A percentile compares a stretch with the other conserved stretches of the same genome.
These are phyloP conservation scores for Sebastolobus altivelis DNA, from an alignment of 2,797 vertebrate species.

Conservation along the genomic window DNA sequence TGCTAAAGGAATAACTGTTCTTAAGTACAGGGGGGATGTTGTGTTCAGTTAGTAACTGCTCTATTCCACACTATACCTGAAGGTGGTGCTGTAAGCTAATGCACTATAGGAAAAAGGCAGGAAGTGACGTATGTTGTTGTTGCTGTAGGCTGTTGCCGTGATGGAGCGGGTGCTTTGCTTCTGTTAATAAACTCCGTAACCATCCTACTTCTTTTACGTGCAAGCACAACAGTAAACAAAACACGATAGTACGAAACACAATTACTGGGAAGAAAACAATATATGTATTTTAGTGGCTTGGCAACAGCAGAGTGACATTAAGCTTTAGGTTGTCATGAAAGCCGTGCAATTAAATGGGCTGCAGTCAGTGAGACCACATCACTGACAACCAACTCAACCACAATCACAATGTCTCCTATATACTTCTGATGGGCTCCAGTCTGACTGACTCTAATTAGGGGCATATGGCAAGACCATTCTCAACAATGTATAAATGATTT, in stretches of 20 bases:
- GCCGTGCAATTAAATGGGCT: constrained; percentile 2
- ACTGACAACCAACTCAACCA: neutral
- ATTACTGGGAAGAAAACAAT: neutral
- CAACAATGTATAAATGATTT: neutral
- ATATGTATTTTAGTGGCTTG: neutral
- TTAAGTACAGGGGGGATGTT: no score
- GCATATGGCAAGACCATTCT: neutral
- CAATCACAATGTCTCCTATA: neutral
- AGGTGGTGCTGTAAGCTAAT: no score
- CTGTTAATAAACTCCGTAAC: no score
- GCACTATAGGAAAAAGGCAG: no score
- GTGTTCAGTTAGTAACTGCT: no score
- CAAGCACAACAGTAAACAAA: neutral
- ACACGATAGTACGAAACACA: neutral
- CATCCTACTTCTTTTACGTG: no score
- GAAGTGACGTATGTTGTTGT: no score
- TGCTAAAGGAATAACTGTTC: no score
- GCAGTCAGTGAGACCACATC: neutral
- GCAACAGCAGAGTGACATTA: neutral
- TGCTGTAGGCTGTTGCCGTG: no score
- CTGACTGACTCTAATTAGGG: neutral
- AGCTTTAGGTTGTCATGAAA: constrained; percentile 4
- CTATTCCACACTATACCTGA: no score
- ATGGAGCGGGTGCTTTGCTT: no score
- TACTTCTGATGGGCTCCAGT: neutral